Percentiles rank a stretch among this genome's conserved stretches.
phyloP scores from a whole-genome alignment of 35 echinoderm and acorn worm genomes.

The Acanthaster planci region DNA sequence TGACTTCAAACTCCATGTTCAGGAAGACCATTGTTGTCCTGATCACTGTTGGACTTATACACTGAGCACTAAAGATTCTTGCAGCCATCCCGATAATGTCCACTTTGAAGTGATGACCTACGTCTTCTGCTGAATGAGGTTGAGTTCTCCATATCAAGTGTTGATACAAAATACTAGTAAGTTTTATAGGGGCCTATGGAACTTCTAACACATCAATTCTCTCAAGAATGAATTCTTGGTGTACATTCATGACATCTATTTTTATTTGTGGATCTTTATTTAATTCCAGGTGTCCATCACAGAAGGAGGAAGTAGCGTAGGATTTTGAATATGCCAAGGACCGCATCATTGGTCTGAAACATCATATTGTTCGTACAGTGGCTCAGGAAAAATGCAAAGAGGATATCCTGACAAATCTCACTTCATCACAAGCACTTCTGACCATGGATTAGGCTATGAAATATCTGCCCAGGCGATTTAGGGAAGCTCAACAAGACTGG shows the following conservation, averaged over 20 bases:
- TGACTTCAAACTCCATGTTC: no score
- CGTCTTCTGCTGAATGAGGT: no score
- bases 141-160: no score
- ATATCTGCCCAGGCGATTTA: conserved; percentile 18
- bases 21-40: no score
- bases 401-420: not conserved
- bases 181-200: no score
- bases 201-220: not conserved
- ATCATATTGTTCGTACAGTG: not conserved
- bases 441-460: conserved; percentile 38
- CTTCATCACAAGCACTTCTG: not conserved
- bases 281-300: conserved; percentile 10
- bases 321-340: conserved; percentile 21
- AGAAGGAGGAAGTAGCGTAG: conserved; percentile 7
- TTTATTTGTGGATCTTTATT: not conserved
- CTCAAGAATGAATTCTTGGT: not conserved
- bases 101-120: no score
- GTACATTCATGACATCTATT: not conserved
- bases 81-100: no score
- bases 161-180: no score
- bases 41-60: no score
- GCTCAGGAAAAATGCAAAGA: conserved; percentile 18
- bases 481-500: conserved; percentile 38
- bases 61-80: no score
- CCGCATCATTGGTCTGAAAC: conserved; percentile 14